Conservation (phyloP, 2,113 vertebrate genomes). For the Lophius piscatorius region DNA sequence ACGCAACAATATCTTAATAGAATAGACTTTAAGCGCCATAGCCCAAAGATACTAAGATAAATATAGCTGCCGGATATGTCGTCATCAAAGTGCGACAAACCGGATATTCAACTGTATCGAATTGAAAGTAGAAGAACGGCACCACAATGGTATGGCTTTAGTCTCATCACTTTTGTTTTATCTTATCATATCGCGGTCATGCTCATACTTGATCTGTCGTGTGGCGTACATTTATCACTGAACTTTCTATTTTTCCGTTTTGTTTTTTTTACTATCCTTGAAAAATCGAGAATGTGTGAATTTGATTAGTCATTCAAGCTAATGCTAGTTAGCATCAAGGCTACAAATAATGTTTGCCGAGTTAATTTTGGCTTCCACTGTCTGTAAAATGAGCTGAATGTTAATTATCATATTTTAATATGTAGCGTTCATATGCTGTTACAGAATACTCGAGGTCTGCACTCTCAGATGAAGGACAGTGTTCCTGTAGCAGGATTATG, state of each 20-base stretch:
- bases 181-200: not conserved
- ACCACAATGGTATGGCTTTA: slow-evolving; percentile 48
- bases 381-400: not conserved
- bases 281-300: slow-evolving; percentile 10
- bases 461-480: slow-evolving; percentile 89
- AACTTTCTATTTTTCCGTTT: accelerated
- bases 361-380: not conserved
- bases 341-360: not conserved
- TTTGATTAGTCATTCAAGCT: slow-evolving; percentile 74
- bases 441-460: slow-evolving; percentile 87
- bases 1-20: no score
- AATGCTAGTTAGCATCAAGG: slow-evolving; percentile 47
- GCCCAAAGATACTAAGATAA: no score
- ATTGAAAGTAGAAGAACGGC: slow-evolving; percentile 44
- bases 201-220: not conserved
- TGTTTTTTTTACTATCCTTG: not conserved
- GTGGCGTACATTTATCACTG: accelerated
- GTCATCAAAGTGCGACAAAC: slow-evolving; percentile 26
- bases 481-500: slow-evolving; percentile 87
- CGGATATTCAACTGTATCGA: slow-evolving; percentile 31
- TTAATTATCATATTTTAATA: not conserved
- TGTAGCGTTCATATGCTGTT: not conserved
- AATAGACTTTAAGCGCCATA: no score
- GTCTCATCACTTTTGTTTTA: not conserved
- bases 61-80: slow-evolving; percentile 42